Base-by-base conservation (phyloP, 64 coral and sea anemone species). In the Actinia equina region DNA sequence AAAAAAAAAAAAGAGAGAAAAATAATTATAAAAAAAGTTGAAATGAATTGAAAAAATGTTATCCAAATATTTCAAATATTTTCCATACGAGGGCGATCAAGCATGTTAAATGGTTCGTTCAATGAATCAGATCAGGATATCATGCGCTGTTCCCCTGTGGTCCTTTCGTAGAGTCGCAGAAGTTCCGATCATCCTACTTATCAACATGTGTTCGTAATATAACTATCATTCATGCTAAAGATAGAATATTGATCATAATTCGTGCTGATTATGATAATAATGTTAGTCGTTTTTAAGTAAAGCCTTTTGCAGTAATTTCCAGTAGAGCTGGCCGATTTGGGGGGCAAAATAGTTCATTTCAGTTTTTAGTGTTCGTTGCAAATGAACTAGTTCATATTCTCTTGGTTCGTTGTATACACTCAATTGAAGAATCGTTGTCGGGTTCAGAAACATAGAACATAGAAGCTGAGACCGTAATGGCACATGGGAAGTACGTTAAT, bases 111-210 rank as follows among this genome's bases (percentile, higher is more conserved):
- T 81, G 14, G 5, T 1, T 81, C 27, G 78, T 37, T 46, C 44
- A 79, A 79, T n/a, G 63, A 44, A 46, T 79, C 37, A 17, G 26
- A 11, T 44, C 44, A 44, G 77, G 52, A 4, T 9, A 49, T n/a
- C 78, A 81, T 81, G 78, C 78, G 78, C 42, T 81, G 78, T 81
- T 81, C 42, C 41, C 44, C 78, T 81, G 78, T 81, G 45, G 77
- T 81, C 52, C 49, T 45, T 43, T 81, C 78, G 78, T 81, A 46
- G 78, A 81, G 78, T 81, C 78, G 83, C 59, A 63, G 59, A 60
- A 57, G 83, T 85, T 53, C 59, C 30, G 83, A 85, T 85, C 59
- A 63, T 53, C 83, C 83, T 85, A 61, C 83, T 85, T 85, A 85
- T 85, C 83, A 85, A 85, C 83, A 85, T 81, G 78, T 81, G 6